phyloP scores from a whole-genome alignment of 2,797 vertebrate genomes.

The Vireo griseus region DNA sequence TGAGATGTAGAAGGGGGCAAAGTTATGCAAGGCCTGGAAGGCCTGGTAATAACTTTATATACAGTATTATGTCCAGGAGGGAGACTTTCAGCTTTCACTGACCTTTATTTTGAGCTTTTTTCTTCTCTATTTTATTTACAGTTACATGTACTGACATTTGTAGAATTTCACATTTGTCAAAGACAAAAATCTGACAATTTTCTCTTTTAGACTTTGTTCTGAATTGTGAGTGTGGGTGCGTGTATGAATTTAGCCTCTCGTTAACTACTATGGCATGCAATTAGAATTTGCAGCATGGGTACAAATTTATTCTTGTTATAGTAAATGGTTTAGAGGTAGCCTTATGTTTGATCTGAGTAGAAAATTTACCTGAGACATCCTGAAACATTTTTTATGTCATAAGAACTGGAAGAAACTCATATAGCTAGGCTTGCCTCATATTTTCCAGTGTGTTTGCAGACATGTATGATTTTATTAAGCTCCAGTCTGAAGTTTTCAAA shows the following conservation, averaged over 20 bases:
- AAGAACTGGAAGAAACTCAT: neutral
- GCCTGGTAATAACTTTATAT: slow-evolving; percentile 56
- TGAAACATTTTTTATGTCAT: neutral
- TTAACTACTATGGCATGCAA: neutral
- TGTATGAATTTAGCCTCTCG: neutral
- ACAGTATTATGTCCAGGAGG: slow-evolving; percentile 40
- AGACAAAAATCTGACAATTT: slow-evolving; percentile 47
- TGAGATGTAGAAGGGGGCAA: slow-evolving; percentile 24
- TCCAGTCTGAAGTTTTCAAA: neutral
- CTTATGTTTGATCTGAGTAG: neutral
- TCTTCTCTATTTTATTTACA: slow-evolving; percentile 57
- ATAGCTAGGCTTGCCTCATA: neutral
- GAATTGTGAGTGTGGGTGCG: neutral
- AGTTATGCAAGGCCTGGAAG: neutral
- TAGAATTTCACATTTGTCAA: slow-evolving; percentile 56
- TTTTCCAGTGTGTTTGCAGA: neutral
- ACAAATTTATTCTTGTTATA: neutral
- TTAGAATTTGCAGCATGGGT: neutral
- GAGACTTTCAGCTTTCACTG: slow-evolving; percentile 52
- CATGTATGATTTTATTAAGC: neutral
- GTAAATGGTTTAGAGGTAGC: neutral
- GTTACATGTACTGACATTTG: slow-evolving; percentile 61
- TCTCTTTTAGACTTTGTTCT: slow-evolving; percentile 26
- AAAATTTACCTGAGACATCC: neutral
- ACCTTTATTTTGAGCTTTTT: slow-evolving; percentile 67